These are phyloP conservation scores for Peromyscus attwateri DNA, from an alignment of 2,797 vertebrate genomes.

Conservation along the genomic window DNA sequence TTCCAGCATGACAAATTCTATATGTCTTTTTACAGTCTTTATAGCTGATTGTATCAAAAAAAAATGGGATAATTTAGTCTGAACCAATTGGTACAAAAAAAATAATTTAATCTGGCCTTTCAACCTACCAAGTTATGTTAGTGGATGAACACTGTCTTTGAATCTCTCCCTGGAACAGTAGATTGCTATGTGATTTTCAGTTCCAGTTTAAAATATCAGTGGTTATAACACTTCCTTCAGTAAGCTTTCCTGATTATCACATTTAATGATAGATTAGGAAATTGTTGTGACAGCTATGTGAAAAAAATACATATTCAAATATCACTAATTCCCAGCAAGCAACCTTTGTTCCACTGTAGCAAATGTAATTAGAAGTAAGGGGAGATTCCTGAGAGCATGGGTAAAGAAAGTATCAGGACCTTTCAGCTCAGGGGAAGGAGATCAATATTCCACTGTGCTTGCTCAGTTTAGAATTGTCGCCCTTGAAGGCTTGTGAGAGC, in stretches of 20 bases:
- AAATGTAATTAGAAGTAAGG: conserved; percentile 72
- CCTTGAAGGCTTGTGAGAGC: neutral
- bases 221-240: conserved; percentile 16
- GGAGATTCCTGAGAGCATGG: neutral
- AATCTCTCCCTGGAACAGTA: conserved; percentile 60
- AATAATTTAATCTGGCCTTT: conserved; percentile 65
- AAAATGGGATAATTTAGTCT: conserved; percentile 54
- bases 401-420: conserved; percentile 43
- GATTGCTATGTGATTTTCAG: conserved; percentile 36
- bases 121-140: conserved; percentile 43
- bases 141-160: conserved; percentile 58
- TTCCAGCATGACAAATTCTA: conserved; percentile 63
- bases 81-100: conserved; percentile 41
- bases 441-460: neutral
- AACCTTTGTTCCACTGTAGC: conserved; percentile 56
- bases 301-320: conserved; percentile 65
- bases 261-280: conserved; percentile 61
- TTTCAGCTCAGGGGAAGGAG: neutral
- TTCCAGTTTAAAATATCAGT: conserved; percentile 68
- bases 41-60: conserved; percentile 59
- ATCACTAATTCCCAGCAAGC: conserved; percentile 64
- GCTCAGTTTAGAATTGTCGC: conserved; percentile 14
- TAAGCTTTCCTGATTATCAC: conserved; percentile 53
- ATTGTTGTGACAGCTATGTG: conserved; percentile 34
- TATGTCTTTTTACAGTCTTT: conserved; percentile 53